Base-by-base conservation (phyloP, 2,113 vertebrate genomes). In the Arvicanthis niloticus region DNA sequence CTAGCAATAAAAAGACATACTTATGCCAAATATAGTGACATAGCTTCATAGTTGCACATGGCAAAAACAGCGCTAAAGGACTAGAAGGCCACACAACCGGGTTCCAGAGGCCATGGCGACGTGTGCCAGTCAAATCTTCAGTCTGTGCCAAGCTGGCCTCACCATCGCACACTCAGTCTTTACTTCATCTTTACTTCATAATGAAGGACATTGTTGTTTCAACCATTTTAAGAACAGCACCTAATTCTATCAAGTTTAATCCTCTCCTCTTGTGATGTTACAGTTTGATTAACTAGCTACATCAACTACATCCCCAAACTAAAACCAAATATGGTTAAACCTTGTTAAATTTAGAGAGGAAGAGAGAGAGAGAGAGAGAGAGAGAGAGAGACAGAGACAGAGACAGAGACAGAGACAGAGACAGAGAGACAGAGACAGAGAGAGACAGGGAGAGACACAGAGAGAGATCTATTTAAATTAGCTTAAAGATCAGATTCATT, bases 401-500 rank as follows among this genome's bases (percentile, higher is more conserved):
- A 31, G 75, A 53, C 3, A 11, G 31, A 19, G 31, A 37, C 1
- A 34, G 29, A 53, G 76, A 78, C 2, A 11, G 16, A 37, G 76
- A 7, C 16, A 34, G 31, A 17, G 8, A 9, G 58, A 67, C 2
- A 60, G 65, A 48, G 5, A 3, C 5, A 51, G 45, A 56, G 9
- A 24, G 34, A 37, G 51, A 7, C 1, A 22, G 53, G 13, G 53
- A n/a, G 1, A 6, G 10, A 24, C 34, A 10, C 19, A n/a, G 21
- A n/a, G 56, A 24, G 48, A 62, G 2, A 45, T 40, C 34, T 70
- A 0, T 56, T 19, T 93, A 56, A 94, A 95, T 90, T 89, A 51
- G 48, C 11, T 93, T 93, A 13, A 86, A 93, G 94, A 94, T 88
- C 40, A 92, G 86, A 78, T 95, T 80, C 68, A 72, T 16, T 93